Evolutionary conservation across 2,888 invertebrate species (phyloP).

Genomic region (Lysandra coridon): DNA sequence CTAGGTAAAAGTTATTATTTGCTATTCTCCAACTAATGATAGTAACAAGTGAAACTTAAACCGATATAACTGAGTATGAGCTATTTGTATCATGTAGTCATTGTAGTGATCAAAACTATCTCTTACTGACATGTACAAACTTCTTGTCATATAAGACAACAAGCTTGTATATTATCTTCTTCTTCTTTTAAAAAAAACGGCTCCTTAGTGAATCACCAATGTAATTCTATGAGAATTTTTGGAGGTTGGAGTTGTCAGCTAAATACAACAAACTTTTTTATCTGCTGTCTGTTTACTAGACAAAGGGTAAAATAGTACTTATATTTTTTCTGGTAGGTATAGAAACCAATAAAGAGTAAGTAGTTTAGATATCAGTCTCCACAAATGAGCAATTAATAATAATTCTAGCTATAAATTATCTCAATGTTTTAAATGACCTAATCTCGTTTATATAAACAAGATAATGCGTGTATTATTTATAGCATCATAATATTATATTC

Average conservation of each 20-base stretch:
- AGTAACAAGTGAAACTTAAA: not conserved
- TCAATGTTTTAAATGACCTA: constrained; percentile 13
- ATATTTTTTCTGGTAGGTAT: not conserved
- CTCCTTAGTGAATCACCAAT: too few relatives aligned
- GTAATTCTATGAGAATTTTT: too few relatives aligned
- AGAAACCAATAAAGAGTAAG: not conserved
- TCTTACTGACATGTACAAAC: too few relatives aligned
- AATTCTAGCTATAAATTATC: not conserved
- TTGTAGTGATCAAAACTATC: not conserved
- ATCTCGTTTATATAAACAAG: not conserved
- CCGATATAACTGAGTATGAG: not conserved
- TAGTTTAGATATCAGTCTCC: not conserved
- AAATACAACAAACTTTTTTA: too few relatives aligned
- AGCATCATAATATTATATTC: not conserved
- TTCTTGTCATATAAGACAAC: too few relatives aligned
- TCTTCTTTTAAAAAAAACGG: too few relatives aligned
- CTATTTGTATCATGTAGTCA: not conserved
- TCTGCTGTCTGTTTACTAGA: too few relatives aligned
- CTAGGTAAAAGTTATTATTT: constrained; percentile 14
- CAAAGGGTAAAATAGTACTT: too few relatives aligned
- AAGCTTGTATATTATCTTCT: too few relatives aligned
- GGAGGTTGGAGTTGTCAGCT: too few relatives aligned
- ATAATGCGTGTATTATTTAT: not conserved
- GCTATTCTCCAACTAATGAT: not conserved
- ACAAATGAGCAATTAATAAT: not conserved